Conservation (phyloP, 2,888 invertebrate species). For the Oligia strigilis region DNA sequence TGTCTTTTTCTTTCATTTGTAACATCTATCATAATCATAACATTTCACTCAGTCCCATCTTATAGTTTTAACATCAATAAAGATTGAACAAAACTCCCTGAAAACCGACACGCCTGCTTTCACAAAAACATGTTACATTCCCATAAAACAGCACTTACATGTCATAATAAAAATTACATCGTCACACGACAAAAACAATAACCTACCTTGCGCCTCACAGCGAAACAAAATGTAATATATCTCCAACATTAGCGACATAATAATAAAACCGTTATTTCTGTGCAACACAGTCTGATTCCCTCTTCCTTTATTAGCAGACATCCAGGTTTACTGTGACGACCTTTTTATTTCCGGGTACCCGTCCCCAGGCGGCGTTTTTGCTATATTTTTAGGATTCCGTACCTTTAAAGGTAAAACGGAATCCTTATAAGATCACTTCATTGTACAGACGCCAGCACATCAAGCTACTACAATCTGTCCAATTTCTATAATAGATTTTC, state of each 20-base stretch:
- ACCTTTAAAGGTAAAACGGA: too few relatives aligned
- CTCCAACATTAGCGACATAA: slow-evolving; percentile 83
- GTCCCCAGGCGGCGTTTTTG: slow-evolving; percentile 68
- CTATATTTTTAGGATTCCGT: slow-evolving; percentile 52
- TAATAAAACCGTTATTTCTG: slow-evolving; percentile 84
- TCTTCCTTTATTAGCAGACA: slow-evolving; percentile 86
- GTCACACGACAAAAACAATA: slow-evolving; percentile 70
- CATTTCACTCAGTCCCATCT: not conserved
- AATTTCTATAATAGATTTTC: too few relatives aligned
- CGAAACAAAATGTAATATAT: slow-evolving; percentile 73
- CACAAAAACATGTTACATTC: slow-evolving; percentile 40
- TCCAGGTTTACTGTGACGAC: slow-evolving; percentile 84
- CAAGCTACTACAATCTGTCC: too few relatives aligned
- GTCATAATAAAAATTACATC: slow-evolving; percentile 58
- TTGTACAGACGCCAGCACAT: too few relatives aligned
- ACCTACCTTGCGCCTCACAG: slow-evolving; percentile 46
- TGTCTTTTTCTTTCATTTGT: not conserved
- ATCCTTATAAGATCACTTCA: too few relatives aligned
- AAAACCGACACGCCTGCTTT: slow-evolving; percentile 19
- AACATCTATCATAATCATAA: not conserved
- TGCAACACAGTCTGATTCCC: slow-evolving; percentile 78
- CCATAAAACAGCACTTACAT: slow-evolving; percentile 54
- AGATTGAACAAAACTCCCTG: slow-evolving; percentile 8
- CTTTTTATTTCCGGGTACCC: slow-evolving; percentile 87
- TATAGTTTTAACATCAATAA: slow-evolving; percentile 7